Base-by-base conservation (phyloP, 1,140 invertebrate genomes). In the Anadara kagoshimensis region DNA sequence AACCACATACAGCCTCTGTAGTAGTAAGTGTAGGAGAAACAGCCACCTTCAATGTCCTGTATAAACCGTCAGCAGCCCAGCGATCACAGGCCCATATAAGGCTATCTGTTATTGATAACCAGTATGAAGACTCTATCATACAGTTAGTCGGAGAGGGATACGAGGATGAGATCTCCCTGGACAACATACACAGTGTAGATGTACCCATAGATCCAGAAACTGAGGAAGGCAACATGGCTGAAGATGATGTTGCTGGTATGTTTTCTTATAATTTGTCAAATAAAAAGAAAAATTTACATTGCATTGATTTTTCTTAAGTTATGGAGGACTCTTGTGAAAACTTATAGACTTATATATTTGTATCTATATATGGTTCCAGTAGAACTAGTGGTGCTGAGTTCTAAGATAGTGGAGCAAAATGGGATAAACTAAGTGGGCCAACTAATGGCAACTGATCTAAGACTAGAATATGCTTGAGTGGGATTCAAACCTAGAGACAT, bases 71-170 rank as follows among this genome's bases (percentile, higher is more conserved):
- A 12, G 44, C 73, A 36, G 72, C 85, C 10, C 82, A 86, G 64
- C 75, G 86, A 53, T 88, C 86, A 14, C 85, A 86, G 75, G 89
- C 79, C 14, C 82, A 86, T 29, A 66, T 90, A 7, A 81, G 83
- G 16, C 54, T 90, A 16, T 81, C 80, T 3, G 88, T 90, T 11
- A 81, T 86, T 26, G 85, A 89, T 74, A 90, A 90, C 73, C 88
- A 89, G 84, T 90, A 89, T 76, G 89, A 90, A 57, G 88, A 89
- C 57, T 85, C 84, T 10, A 73, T 89, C 10, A 79, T 90, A 18
- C 87, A 89, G 79, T 67, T 89, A 58, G 84, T 89, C 10, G 89
- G 88, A 0, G 88, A 89, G 66, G 88, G 88, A n/a, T 90, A 89
- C 66, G 78, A 85, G 56, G 88, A 90, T 74, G 88, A 89, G 63